phyloP scores from a whole-genome alignment of 2,888 invertebrate species.

The Brachyopa scutellaris region DNA sequence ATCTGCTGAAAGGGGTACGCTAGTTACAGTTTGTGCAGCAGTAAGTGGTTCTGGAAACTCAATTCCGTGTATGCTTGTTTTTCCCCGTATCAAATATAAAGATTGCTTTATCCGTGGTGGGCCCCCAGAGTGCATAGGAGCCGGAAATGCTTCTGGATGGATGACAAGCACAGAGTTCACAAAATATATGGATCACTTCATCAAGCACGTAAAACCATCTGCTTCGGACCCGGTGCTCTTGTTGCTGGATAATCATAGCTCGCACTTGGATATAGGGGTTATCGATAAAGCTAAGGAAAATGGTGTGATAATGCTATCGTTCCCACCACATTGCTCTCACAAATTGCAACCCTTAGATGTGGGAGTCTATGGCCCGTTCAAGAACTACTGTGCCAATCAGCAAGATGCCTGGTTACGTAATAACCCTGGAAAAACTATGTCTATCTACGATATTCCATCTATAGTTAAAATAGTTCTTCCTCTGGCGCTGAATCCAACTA shows the following conservation, averaged over 20 bases:
- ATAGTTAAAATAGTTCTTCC: slow-evolving; percentile 33
- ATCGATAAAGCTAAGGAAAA: slow-evolving; percentile 54
- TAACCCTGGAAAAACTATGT: slow-evolving; percentile 6
- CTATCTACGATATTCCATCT: slow-evolving; percentile 74
- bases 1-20: background rate
- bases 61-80: background rate
- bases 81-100: background rate
- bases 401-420: background rate
- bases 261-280: slow-evolving; percentile 55
- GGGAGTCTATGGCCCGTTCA: background rate
- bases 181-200: slow-evolving; percentile 5
- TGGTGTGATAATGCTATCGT: slow-evolving; percentile 43
- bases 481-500: background rate
- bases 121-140: background rate
- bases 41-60: background rate
- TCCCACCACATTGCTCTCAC: slow-evolving; percentile 50
- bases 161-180: slow-evolving; percentile 5
- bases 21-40: background rate
- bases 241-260: slow-evolving; percentile 65
- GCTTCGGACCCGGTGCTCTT: slow-evolving; percentile 37
- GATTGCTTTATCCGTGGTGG: background rate
- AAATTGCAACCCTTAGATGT: slow-evolving; percentile 73
- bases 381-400: background rate
- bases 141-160: background rate
- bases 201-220: background rate